Evolutionary conservation across 2,888 invertebrate genomes (phyloP), one percentile per base, ranked within the genome.

Genomic region (Busseola fusca): DNA sequence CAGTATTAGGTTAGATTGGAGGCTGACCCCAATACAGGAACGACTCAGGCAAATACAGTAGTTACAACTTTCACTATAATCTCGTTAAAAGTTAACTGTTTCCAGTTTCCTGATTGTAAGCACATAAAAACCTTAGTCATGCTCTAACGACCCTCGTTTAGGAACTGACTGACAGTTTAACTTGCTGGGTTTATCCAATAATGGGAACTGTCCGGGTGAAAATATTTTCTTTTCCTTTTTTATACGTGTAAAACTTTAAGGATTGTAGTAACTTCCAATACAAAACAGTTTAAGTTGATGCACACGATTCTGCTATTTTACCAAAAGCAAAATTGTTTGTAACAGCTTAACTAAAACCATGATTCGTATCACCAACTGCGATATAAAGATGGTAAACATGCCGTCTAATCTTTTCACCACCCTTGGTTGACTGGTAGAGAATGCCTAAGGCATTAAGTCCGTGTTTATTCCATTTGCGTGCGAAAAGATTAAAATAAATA

Each of bases 131-230:
- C 48, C 42, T 69, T 40, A 52, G 69, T 80, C 65, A 75, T 80
- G 52, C 40, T 30, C 63, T 58, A 65, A 69, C 25, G 42, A 18
- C 63, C 63, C 52, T 74, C 75, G 59, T 60, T 68, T 48, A 63
- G 25, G 9, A 60, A 59, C 78, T 30, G 50, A 65, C 76, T 60
- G 80, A 80, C 76, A 69, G 34, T 75, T 75, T 56, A 66, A 80
- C 80, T 80, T 75, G n/a, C 68, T 57, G 75, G 64, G 75, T 68
- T 64, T 65, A 63, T 56, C 64, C 45, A 78, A 63, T 80, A 75
- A 80, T 54, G 52, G 69, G 30, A 48, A 3, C 45, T 14, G 14
- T 80, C 54, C 58, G 56, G 50, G 34, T 34, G 14, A 52, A 69
- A 68, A 75, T 64, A 12, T 52, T 60, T 60, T 40, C 30, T 34